A percentile compares a stretch with the other conserved stretches of the same genome.
Evolutionary conservation across 2,888 invertebrate species (phyloP).

Genomic region (Cataglyphis livida): DNA sequence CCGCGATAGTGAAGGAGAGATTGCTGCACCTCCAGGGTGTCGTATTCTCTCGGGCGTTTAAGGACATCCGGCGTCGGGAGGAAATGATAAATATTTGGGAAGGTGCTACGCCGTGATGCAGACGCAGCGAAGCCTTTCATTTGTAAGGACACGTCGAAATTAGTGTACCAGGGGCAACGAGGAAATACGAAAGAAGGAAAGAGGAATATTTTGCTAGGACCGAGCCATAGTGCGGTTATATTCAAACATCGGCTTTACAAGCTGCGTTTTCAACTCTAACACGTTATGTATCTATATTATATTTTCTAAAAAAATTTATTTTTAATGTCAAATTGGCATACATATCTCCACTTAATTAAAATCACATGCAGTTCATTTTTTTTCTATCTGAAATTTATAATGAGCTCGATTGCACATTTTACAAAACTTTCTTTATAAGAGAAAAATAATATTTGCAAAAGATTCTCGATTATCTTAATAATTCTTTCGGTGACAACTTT

Average conservation of each 20-base stretch:
- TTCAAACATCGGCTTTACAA: slow-evolving; percentile 2
- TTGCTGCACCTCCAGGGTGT: slow-evolving; percentile 24
- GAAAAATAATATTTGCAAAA: background rate
- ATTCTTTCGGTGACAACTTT: background rate
- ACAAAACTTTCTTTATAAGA: background rate
- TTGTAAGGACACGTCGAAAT: slow-evolving; percentile 84
- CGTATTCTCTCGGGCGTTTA: slow-evolving; percentile 56
- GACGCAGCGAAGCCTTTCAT: slow-evolving; percentile 84
- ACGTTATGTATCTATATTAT: background rate
- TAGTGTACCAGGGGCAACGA: slow-evolving; percentile 74
- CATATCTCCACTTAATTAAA: background rate
- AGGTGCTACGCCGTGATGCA: slow-evolving; percentile 75
- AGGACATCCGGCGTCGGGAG: slow-evolving; percentile 78
- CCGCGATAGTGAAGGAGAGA: slow-evolving; percentile 22
- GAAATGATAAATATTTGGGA: slow-evolving; percentile 84
- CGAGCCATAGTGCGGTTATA: background rate
- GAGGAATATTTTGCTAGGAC: slow-evolving; percentile 78
- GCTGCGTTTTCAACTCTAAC: background rate
- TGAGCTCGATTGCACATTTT: background rate
- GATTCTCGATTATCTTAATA: background rate
- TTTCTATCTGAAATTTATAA: background rate
- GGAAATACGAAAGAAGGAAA: background rate
- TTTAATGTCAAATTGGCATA: background rate
- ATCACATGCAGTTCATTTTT: background rate
- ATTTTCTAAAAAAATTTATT: background rate